These are phyloP conservation scores for Trichomalopsis sarcophagae DNA, from an alignment of 1,140 invertebrate species.

Conservation along the genomic window DNA sequence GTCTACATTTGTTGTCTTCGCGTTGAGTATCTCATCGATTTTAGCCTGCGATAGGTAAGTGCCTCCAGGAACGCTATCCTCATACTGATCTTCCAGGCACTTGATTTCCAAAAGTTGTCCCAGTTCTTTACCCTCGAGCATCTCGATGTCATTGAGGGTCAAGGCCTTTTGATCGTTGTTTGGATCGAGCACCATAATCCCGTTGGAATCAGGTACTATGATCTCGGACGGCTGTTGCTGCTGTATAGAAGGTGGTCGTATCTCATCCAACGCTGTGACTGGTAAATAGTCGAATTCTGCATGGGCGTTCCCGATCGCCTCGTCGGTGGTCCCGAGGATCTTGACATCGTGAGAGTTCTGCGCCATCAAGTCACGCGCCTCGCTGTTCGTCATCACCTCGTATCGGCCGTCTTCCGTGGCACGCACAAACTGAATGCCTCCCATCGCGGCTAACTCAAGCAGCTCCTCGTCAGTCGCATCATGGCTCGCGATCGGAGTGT, in stretches of 20 bases:
- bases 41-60: constrained; percentile 67
- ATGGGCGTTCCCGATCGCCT: constrained; percentile 63
- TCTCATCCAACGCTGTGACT: neutral
- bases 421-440: constrained; percentile 74
- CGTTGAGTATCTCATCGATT: constrained; percentile 67
- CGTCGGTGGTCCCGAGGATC: constrained; percentile 69
- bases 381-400: constrained; percentile 72
- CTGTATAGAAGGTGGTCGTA: neutral
- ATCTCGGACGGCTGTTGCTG: constrained; percentile 54
- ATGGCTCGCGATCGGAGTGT: neutral
- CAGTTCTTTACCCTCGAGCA: constrained; percentile 66
- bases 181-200: constrained; percentile 68
- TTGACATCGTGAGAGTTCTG: constrained; percentile 72
- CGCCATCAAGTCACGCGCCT: constrained; percentile 72
- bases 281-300: constrained; percentile 25
- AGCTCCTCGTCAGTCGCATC: constrained; percentile 69
- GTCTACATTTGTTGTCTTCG: constrained; percentile 59
- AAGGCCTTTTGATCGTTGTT: constrained; percentile 60
- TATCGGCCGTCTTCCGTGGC: constrained; percentile 73
- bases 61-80: constrained; percentile 55
- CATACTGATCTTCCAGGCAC: constrained; percentile 64
- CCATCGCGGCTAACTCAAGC: constrained; percentile 71
- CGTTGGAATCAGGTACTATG: constrained; percentile 60
- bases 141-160: constrained; percentile 63
- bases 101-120: constrained; percentile 65